Evolutionary conservation across 2,888 invertebrate species (phyloP), one percentile per base, ranked within the genome.

Genomic region (Lasioglossum oenotherae): DNA sequence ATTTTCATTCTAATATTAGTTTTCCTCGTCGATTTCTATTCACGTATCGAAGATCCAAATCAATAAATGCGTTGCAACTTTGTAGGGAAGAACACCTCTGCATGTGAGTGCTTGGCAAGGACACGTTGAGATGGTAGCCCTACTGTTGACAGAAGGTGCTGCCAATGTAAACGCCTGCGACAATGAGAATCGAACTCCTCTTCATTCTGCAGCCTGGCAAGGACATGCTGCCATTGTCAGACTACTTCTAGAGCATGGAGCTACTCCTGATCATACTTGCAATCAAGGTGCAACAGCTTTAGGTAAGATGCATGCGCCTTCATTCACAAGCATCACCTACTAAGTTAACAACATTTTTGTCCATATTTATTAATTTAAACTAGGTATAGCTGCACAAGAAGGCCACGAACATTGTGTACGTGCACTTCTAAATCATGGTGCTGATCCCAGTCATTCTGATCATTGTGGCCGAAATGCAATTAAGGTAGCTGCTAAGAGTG

Each of bases 141-240:
- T 98, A 49, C 96, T 99, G 44, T 96, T 99, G 75, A 97, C 97
- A 91, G 96, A 97, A 95, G 98, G 98, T n/a, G 97, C 97, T 78
- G 98, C 99, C 3, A 96, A 97, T 92, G 98, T 99, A 0, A 98
- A 99, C 94, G 98, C 98, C 0, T 97, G 97, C 87, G 99, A 99
- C 95, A 96, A 97, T 87, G 98, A 98, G 95, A 97, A 97, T 88
- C 96, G 99, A 84, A 98, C 99, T 0, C 98, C 99, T 0, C 95
- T 99, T 87, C 99, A 99, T 96, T 98, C 98, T 57, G 99, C 99
- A 27, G 98, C 99, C 78, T 99, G 99, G 99, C 98, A 99, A 94
- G 99, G 99, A 0, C 98, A 99, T 93, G 97, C 97, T 64, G 96
- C 97, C 75, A 98, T 98, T 67, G 98, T 99, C 89, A 96, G 97